Percentiles rank a stretch among this genome's conserved stretches.
Evolutionary conservation across 2,113 vertebrate species (phyloP).

Genomic region (Delphinapterus leucas): DNA sequence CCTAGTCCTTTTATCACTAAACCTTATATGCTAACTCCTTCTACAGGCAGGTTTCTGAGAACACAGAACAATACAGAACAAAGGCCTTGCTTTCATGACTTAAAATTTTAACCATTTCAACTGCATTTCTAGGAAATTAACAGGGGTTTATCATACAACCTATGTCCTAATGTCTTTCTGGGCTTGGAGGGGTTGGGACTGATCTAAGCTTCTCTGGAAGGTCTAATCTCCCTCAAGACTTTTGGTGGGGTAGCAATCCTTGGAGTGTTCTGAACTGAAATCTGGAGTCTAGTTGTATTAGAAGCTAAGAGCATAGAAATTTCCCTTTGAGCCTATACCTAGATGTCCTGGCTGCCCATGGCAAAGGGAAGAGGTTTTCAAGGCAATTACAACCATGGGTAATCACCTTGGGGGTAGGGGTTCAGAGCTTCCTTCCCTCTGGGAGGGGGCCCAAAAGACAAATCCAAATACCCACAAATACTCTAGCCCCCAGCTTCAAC

Average conservation of each 20-base stretch:
- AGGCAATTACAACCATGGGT: not conserved
- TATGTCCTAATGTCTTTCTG: not conserved
- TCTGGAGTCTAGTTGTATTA: conserved; percentile 22
- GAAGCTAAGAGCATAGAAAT: not conserved
- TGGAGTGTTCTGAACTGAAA: conserved; percentile 4
- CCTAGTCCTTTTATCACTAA: not conserved
- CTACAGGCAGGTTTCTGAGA: not conserved
- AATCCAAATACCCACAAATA: not conserved
- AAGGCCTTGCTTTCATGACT: not conserved
- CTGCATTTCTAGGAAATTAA: not conserved
- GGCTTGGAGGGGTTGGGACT: not conserved
- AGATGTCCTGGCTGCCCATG: not conserved
- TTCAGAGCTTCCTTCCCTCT: not conserved
- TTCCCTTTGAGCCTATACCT: conserved; percentile 1
- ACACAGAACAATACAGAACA: not conserved
- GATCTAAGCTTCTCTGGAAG: not conserved
- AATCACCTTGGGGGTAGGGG: not conserved
- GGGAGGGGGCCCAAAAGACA: not conserved
- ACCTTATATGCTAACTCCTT: not conserved
- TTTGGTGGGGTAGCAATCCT: not conserved
- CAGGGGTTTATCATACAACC: not conserved
- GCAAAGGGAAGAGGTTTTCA: not conserved
- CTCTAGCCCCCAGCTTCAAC: not conserved
- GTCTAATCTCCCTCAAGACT: not conserved
- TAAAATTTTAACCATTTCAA: conserved; percentile 8